Conservation (phyloP, 1,140 invertebrate species). For the Trichoplusia ni region DNA sequence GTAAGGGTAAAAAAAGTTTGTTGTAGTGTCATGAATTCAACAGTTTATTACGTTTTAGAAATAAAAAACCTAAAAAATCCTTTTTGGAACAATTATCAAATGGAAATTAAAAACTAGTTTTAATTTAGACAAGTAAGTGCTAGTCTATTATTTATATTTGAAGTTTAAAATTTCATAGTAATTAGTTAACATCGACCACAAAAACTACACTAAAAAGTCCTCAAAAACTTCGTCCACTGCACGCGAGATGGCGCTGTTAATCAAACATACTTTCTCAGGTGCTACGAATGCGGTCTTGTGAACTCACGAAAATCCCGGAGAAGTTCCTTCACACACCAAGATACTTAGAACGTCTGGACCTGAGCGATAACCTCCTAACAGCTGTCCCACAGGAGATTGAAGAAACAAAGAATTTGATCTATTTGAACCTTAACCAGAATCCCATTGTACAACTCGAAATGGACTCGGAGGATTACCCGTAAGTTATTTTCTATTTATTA, state of each 20-base stretch:
- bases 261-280: slow-evolving; percentile 62
- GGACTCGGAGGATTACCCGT: slow-evolving; percentile 65
- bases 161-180: too few species aligned
- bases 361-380: slow-evolving; percentile 86
- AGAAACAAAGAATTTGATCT: slow-evolving; percentile 82
- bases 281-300: slow-evolving; percentile 86
- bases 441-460: slow-evolving; percentile 80
- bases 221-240: not conserved
- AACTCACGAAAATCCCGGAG: slow-evolving; percentile 83
- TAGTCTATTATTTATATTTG: too few species aligned
- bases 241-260: slow-evolving; percentile 4
- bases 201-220: not conserved
- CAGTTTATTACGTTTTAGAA: too few species aligned
- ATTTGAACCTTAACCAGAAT: slow-evolving; percentile 86
- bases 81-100: too few species aligned
- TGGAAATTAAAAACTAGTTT: too few species aligned
- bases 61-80: too few species aligned
- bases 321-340: slow-evolving; percentile 85
- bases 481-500: too few species aligned
- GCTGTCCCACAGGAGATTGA: slow-evolving; percentile 83
- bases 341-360: slow-evolving; percentile 84
- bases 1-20: too few species aligned
- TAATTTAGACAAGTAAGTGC: too few species aligned
- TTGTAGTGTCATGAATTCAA: too few species aligned
- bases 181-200: too few species aligned